A percentile compares a stretch with the other conserved stretches of the same genome.
Evolutionary conservation across 1,140 invertebrate species (phyloP).

Genomic region (Hormaphis cornu): DNA sequence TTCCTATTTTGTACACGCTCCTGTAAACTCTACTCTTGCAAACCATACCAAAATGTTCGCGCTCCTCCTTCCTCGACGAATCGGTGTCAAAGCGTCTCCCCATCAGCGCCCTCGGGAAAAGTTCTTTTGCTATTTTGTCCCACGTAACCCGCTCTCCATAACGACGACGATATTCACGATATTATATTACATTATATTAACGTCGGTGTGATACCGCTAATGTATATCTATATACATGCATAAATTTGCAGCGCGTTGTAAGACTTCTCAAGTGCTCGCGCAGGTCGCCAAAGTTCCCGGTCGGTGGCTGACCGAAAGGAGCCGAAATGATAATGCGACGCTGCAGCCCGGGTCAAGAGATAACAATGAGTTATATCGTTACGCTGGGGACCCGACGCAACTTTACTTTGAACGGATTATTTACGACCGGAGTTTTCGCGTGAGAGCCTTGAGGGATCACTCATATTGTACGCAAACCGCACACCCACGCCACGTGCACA

Average conservation of each 20-base stretch:
- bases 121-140: too few species aligned
- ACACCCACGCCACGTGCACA: background rate
- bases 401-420: slow-evolving; percentile 29
- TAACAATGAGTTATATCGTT: slow-evolving; percentile 33
- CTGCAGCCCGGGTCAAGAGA: slow-evolving; percentile 20
- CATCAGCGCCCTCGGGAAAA: too few species aligned
- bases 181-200: background rate
- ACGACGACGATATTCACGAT: background rate
- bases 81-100: too few species aligned
- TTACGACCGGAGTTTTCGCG: slow-evolving; percentile 21
- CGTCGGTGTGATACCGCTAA: background rate
- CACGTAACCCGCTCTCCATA: too few species aligned
- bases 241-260: too few species aligned
- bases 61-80: too few species aligned
- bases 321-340: slow-evolving; percentile 5
- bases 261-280: slow-evolving; percentile 27
- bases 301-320: slow-evolving; percentile 22
- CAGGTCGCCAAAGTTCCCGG: background rate
- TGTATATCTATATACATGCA: too few species aligned
- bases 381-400: slow-evolving; percentile 15
- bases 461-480: background rate
- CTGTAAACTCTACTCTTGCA: too few species aligned
- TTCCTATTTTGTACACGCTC: too few species aligned
- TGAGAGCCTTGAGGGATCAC: slow-evolving; percentile 28
- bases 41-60: too few species aligned